phyloP scores from a whole-genome alignment of 2,797 vertebrate species.

The Anguilla pacifica region DNA sequence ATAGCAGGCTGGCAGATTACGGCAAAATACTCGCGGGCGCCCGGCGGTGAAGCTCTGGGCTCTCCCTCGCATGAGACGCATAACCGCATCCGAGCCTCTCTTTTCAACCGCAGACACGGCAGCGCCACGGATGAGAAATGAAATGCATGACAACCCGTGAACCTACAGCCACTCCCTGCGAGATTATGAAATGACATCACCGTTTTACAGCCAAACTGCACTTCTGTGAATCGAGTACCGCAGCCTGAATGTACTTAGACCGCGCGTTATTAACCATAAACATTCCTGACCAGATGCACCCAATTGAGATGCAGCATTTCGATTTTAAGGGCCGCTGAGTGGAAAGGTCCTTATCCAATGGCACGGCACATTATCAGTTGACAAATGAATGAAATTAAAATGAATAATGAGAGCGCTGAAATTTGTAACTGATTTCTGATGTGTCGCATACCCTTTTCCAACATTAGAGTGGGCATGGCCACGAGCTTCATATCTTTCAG shows the following conservation, averaged over 20 bases:
- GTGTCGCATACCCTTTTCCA: not conserved
- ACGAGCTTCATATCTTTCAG: not conserved
- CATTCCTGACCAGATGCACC: not conserved
- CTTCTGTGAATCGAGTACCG: not conserved
- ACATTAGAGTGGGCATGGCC: not conserved
- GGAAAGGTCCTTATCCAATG: not conserved
- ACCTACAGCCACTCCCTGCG: conserved; percentile 50
- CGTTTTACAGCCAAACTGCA: not conserved
- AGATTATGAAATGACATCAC: conserved; percentile 6
- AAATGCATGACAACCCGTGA: conserved; percentile 60
- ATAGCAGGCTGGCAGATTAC: conserved; percentile 24
- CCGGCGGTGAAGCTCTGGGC: not conserved
- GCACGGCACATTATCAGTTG: not conserved
- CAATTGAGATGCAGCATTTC: not conserved
- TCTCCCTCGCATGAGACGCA: not conserved
- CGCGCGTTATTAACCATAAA: not conserved
- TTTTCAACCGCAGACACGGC: conserved; percentile 30
- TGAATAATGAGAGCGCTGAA: not conserved
- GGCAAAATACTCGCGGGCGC: not conserved
- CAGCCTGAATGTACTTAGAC: not conserved
- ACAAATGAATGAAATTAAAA: not conserved
- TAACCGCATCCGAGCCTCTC: conserved; percentile 3
- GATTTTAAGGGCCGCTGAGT: not conserved
- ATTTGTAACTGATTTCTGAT: not conserved
- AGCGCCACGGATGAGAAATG: conserved; percentile 51